phyloP scores from a whole-genome alignment of 2,888 invertebrate genomes.

The Xestia ashworthii region DNA sequence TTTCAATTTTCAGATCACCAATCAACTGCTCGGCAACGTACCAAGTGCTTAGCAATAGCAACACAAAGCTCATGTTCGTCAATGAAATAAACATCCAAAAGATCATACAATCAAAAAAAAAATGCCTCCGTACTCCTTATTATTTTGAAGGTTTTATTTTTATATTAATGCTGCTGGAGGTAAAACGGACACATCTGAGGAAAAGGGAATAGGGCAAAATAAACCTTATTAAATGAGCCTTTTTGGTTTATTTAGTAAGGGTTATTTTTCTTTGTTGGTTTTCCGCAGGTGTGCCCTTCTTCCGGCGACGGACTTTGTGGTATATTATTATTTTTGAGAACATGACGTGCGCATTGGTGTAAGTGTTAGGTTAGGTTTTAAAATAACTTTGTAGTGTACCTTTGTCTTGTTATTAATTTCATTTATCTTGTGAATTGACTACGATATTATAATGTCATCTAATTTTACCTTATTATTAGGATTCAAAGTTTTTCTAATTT shows the following conservation, averaged over 20 bases:
- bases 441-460: not conserved
- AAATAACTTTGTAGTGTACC: constrained; percentile 47
- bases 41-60: constrained; percentile 54
- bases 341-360: constrained; percentile 68
- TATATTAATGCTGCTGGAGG: constrained; percentile 1
- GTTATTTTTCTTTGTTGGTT: not conserved
- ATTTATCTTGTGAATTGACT: constrained; percentile 30
- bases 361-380: constrained; percentile 54
- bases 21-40: constrained; percentile 54
- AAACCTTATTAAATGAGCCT: not conserved
- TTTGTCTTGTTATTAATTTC: constrained; percentile 45
- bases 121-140: not conserved
- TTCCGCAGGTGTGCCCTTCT: not conserved
- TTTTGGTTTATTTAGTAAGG: not conserved
- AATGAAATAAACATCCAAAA: constrained; percentile 11
- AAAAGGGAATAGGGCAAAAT: not conserved
- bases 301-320: constrained; percentile 3
- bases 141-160: constrained; percentile 7
- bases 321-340: constrained; percentile 29
- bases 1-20: constrained; percentile 63
- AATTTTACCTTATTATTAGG: constrained; percentile 14
- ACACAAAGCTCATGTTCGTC: constrained; percentile 74
- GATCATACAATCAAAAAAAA: constrained; percentile 12
- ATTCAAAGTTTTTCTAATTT: not conserved
- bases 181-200: not conserved